Conservation (phyloP, 2,797 vertebrate species). For the Lepus townsendii region DNA sequence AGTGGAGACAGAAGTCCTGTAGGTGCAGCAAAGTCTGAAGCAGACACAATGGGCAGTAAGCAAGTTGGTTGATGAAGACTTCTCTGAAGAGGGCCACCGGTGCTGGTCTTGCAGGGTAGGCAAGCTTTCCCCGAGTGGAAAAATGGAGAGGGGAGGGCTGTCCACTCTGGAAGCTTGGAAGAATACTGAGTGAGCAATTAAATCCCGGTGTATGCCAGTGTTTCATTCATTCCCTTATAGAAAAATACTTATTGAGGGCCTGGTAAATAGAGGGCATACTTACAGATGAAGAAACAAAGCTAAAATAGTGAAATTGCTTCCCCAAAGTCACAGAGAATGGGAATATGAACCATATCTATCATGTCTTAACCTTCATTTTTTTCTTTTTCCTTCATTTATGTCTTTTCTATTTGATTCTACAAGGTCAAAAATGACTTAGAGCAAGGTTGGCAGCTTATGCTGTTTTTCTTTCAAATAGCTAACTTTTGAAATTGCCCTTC, state of each 20-base stretch:
- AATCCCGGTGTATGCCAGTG: background rate
- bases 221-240: background rate
- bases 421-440: constrained; percentile 30
- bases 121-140: background rate
- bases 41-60: background rate
- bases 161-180: background rate
- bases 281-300: constrained; percentile 27
- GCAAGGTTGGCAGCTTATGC: background rate
- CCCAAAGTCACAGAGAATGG: background rate
- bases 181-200: background rate
- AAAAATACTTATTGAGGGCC: background rate
- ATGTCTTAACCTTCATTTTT: constrained; percentile 28
- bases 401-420: background rate
- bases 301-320: constrained; percentile 12
- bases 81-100: background rate
- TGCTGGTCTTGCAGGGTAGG: background rate
- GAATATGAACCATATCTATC: background rate
- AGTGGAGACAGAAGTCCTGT: background rate
- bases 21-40: background rate
- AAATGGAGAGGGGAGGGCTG: background rate
- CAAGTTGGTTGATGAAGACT: background rate
- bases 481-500: constrained; percentile 39
- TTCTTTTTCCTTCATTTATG: constrained; percentile 18
- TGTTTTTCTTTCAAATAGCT: background rate
- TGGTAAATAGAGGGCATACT: background rate